phyloP scores from a whole-genome alignment of 2,113 vertebrate genomes.

The Amphiprion ocellaris region DNA sequence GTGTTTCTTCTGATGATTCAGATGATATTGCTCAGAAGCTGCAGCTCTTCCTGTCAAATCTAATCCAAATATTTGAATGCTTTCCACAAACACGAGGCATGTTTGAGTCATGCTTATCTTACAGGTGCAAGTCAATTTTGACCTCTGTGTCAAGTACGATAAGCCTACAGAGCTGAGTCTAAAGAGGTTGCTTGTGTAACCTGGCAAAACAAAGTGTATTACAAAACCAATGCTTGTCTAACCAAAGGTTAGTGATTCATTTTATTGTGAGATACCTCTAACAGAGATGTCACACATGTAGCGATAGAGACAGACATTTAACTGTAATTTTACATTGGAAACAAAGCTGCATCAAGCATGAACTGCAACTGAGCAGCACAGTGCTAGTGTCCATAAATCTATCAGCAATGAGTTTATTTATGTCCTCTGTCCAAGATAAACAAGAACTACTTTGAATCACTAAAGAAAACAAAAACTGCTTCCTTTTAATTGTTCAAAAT shows the following conservation, averaged over 20 bases:
- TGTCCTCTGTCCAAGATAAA: no score
- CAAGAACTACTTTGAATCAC: no score
- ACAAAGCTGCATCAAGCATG: no score
- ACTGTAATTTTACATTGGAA: no score
- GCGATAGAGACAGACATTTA: no score
- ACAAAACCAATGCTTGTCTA: neutral
- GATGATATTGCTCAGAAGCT: slow-evolving; percentile 6
- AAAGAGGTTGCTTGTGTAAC: slow-evolving; percentile 27
- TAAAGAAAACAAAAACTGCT: no score
- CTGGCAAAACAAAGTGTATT: slow-evolving; percentile 13
- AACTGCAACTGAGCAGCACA: no score
- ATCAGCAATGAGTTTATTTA: no score
- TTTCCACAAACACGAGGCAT: slow-evolving; percentile 30
- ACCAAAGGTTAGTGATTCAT: neutral
- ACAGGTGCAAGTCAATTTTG: slow-evolving; percentile 26
- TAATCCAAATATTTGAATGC: slow-evolving; percentile 60
- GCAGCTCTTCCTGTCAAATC: slow-evolving; percentile 20
- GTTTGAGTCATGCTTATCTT: slow-evolving; percentile 48
- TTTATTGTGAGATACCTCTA: neutral
- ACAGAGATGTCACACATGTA: neutral
- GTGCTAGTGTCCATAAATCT: no score
- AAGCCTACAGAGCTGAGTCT: neutral
- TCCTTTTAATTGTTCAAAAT: neutral
- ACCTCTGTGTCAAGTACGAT: slow-evolving; percentile 24
- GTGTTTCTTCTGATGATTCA: neutral